These are phyloP conservation scores for Stigmatopora nigra DNA, from an alignment of 2,113 vertebrate species.

Conservation along the genomic window DNA sequence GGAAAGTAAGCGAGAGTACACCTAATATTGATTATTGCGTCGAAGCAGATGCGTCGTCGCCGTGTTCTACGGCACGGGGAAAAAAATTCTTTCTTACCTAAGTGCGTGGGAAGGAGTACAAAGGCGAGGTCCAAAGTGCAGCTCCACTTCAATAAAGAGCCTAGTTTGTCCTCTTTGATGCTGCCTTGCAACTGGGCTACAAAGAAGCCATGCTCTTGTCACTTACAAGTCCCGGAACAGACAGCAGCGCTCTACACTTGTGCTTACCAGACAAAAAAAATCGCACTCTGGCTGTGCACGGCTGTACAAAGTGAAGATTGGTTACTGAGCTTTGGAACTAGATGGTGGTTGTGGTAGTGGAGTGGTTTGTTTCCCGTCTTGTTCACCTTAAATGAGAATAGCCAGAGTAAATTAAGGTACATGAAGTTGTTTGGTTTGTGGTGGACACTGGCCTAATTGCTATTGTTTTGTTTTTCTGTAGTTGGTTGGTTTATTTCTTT, in stretches of 20 bases:
- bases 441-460: too few relatives aligned
- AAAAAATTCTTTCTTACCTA: slow-evolving; percentile 50
- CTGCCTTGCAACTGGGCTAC: slow-evolving; percentile 58
- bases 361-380: background rate
- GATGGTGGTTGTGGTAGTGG: too few relatives aligned
- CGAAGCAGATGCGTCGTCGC: slow-evolving; percentile 20
- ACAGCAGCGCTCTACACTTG: slow-evolving; percentile 35
- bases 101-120: slow-evolving; percentile 56
- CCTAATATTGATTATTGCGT: slow-evolving; percentile 23
- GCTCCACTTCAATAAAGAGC: slow-evolving; percentile 62
- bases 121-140: slow-evolving; percentile 61
- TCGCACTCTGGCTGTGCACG: slow-evolving; percentile 6
- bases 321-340: background rate
- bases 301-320: slow-evolving; percentile 5
- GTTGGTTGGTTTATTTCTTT: too few relatives aligned
- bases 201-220: slow-evolving; percentile 47
- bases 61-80: slow-evolving; percentile 34
- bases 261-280: slow-evolving; percentile 30
- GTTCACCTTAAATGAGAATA: background rate
- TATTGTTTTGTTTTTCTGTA: too few relatives aligned
- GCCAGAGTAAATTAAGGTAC: background rate
- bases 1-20: slow-evolving; percentile 21
- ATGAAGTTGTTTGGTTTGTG: background rate
- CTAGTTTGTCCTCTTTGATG: slow-evolving; percentile 66
- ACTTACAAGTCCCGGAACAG: slow-evolving; percentile 51